phyloP scores from a whole-genome alignment of 2,797 vertebrate species.

The Notolabrus celidotus region DNA sequence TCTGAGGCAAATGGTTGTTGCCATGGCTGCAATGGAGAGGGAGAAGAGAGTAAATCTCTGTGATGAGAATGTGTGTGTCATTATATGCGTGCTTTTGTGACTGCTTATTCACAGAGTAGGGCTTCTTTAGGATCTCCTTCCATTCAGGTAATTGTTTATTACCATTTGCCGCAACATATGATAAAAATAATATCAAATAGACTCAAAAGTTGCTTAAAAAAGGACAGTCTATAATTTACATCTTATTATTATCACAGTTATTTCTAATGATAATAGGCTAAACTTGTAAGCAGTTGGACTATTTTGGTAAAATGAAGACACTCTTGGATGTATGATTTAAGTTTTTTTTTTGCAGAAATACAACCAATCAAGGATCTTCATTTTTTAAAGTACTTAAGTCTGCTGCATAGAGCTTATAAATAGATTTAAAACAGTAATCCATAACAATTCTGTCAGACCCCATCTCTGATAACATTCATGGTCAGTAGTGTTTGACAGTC shows the following conservation, averaged over 20 bases:
- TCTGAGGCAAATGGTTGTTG: conserved; percentile 78
- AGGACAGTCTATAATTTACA: not conserved
- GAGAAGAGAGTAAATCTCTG: conserved; percentile 49
- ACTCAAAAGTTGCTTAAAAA: not conserved
- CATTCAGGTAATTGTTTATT: not conserved
- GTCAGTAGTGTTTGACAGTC: no score
- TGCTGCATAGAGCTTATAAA: not conserved
- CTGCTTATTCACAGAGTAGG: conserved; percentile 9
- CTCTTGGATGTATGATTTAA: no score
- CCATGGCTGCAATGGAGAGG: conserved; percentile 71
- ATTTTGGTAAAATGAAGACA: not conserved
- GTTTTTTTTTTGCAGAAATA: not conserved
- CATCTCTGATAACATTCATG: no score
- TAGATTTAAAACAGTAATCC: not conserved
- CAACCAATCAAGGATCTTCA: not conserved
- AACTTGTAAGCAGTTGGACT: no score
- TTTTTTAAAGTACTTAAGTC: not conserved
- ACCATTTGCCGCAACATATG: not conserved
- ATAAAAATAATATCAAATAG: not conserved
- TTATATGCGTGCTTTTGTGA: conserved; percentile 5
- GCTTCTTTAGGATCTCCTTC: not conserved
- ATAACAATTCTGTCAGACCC: not conserved
- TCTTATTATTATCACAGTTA: not conserved
- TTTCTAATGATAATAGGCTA: not conserved
- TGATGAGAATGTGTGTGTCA: conserved; percentile 2